Percentiles rank a stretch among this genome's conserved stretches.
These are phyloP conservation scores for Ephialtes manifestator DNA, from an alignment of 2,888 invertebrate species.

Conservation along the genomic window DNA sequence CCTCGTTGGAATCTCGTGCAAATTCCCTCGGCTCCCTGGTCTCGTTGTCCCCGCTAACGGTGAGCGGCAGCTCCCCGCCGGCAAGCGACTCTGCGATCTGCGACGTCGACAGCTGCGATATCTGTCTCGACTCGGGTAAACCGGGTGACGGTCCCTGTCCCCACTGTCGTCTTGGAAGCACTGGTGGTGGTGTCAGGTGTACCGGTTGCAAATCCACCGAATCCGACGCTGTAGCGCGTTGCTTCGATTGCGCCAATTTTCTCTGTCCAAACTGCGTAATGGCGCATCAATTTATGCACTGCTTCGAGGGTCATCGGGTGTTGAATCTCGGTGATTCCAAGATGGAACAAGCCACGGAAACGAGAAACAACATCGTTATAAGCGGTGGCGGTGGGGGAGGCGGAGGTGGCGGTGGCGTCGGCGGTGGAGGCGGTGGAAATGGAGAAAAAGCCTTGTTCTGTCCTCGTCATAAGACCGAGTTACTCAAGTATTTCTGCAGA, in stretches of 20 bases:
- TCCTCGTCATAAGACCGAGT: conserved; percentile 95
- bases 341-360: conserved; percentile 86
- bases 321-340: conserved; percentile 90
- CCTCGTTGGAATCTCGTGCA: conserved; percentile 97
- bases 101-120: conserved; percentile 87
- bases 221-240: conserved; percentile 97
- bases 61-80: conserved; percentile 95
- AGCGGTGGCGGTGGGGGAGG: conserved; percentile 70
- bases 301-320: conserved; percentile 98
- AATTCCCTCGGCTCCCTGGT: conserved; percentile 95
- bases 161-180: conserved; percentile 87
- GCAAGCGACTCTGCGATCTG: conserved; percentile 94
- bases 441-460: conserved; percentile 92
- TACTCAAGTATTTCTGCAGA: conserved; percentile 97
- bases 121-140: conserved; percentile 84
- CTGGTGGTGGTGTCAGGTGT: conserved; percentile 91
- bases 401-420: conserved; percentile 83
- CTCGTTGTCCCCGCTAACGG: conserved; percentile 91
- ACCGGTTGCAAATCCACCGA: conserved; percentile 99
- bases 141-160: conserved; percentile 84
- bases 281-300: conserved; percentile 99
- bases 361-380: conserved; percentile 69
- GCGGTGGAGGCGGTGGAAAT: conserved; percentile 80
- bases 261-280: conserved; percentile 99
- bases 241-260: conserved; percentile 98